These are phyloP conservation scores for Melieria picta DNA, from an alignment of 2,888 invertebrate genomes.

Conservation along the genomic window DNA sequence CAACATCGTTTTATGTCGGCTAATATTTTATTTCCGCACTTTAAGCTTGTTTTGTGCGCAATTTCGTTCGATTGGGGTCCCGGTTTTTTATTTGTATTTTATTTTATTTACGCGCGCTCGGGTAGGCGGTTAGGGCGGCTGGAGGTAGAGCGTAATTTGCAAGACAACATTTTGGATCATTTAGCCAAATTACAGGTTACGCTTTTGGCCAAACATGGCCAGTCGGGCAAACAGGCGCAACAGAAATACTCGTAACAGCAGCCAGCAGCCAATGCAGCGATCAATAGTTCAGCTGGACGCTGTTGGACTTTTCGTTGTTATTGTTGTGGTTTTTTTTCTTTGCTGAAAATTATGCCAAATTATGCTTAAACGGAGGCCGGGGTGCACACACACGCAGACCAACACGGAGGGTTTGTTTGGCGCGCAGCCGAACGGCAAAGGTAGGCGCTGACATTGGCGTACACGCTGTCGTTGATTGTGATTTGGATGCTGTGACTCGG, in stretches of 20 bases:
- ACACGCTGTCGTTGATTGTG: conserved; percentile 8
- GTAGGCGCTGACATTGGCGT: conserved; percentile 24
- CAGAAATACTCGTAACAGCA: conserved; percentile 25
- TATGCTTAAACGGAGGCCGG: conserved; percentile 57
- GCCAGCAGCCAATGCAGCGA: neutral
- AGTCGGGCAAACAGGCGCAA: conserved; percentile 52
- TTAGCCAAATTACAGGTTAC: conserved; percentile 62
- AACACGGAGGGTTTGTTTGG: neutral
- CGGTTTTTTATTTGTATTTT: neutral
- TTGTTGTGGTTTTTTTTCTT: conserved; percentile 42
- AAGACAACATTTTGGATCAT: conserved; percentile 50
- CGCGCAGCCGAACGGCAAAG: conserved; percentile 12
- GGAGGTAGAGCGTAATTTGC: conserved; percentile 18
- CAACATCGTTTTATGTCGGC: conserved; percentile 39
- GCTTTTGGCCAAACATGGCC: conserved; percentile 23
- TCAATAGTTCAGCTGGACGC: conserved; percentile 13
- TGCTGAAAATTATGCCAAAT: conserved; percentile 64
- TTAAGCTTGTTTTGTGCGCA: conserved; percentile 40
- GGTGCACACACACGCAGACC: neutral
- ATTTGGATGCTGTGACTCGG: neutral
- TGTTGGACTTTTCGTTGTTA: conserved; percentile 24
- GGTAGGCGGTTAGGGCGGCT: too few relatives aligned
- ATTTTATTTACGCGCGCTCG: too few relatives aligned
- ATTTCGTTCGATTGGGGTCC: neutral
- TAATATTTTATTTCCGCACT: conserved; percentile 63